Conservation (phyloP, 2,113 vertebrate genomes). For the Gallinago media region DNA sequence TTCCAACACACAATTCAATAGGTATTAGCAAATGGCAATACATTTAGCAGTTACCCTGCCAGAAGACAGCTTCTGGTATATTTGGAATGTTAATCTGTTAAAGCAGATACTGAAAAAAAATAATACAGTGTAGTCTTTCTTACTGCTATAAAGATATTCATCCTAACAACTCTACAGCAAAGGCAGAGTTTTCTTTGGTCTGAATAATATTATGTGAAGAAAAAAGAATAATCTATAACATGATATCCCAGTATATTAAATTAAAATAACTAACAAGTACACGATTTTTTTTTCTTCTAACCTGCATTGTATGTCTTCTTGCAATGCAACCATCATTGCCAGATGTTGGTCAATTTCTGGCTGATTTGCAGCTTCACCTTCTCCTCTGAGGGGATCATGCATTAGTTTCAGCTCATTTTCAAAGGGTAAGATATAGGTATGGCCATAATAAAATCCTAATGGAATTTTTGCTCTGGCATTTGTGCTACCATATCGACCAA, state of each 20-base stretch:
- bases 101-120: not conserved
- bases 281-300: constrained; percentile 42
- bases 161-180: not conserved
- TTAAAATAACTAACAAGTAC: not conserved
- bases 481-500: constrained; percentile 97
- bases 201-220: not conserved
- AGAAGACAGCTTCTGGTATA: not conserved
- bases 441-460: constrained; percentile 96
- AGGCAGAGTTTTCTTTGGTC: not conserved
- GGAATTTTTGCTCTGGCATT: constrained; percentile 98
- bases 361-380: constrained; percentile 89
- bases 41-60: not conserved
- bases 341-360: constrained; percentile 96
- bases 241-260: not conserved
- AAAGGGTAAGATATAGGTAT: constrained; percentile 97
- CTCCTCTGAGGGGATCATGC: constrained; percentile 93
- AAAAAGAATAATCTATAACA: not conserved
- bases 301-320: constrained; percentile 99
- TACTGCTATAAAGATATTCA: not conserved
- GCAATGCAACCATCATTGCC: constrained; percentile 95
- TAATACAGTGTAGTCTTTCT: not conserved
- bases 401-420: constrained; percentile 97
- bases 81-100: not conserved
- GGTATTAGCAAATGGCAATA: not conserved
- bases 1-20: not conserved